Percentiles rank a stretch among this genome's conserved stretches.
These are phyloP conservation scores for Helicoverpa zea DNA, from an alignment of 1,140 invertebrate species.

Conservation along the genomic window DNA sequence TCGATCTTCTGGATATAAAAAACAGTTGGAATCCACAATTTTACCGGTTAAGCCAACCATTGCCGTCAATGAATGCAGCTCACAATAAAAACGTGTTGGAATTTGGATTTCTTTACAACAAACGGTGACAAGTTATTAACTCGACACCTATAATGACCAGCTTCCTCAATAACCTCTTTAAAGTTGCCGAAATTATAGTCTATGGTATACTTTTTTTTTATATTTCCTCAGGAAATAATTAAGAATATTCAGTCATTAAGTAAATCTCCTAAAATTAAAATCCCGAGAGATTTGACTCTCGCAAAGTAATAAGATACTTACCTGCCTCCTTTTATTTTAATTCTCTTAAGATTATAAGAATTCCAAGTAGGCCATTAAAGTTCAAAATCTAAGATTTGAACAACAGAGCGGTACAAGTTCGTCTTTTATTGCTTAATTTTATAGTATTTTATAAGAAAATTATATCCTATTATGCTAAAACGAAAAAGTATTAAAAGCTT, in stretches of 20 bases:
- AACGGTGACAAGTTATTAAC: conserved; percentile 24
- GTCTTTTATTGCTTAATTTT: background rate
- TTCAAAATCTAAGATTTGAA: conserved; percentile 18
- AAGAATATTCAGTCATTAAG: background rate
- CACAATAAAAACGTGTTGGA: conserved; percentile 12
- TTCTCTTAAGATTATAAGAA: conserved; percentile 17
- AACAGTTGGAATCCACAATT: background rate
- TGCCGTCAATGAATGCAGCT: conserved; percentile 15
- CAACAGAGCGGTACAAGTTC: background rate
- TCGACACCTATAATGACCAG: conserved; percentile 36
- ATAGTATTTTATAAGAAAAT: background rate
- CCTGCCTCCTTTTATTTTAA: conserved; percentile 25
- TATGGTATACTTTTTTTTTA: background rate
- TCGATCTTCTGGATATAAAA: no score
- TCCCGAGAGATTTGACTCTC: conserved; percentile 27
- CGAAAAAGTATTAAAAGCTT: no score
- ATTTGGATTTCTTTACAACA: conserved; percentile 10
- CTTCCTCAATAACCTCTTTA: conserved; percentile 34
- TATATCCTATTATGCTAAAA: no score
- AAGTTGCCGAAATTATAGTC: conserved; percentile 20
- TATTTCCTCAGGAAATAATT: conserved; percentile 28
- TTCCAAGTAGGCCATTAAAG: conserved; percentile 32
- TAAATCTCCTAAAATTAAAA: conserved; percentile 16
- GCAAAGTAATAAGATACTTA: conserved; percentile 31
- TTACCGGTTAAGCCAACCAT: conserved; percentile 6